phyloP scores from a whole-genome alignment of 1,140 invertebrate genomes.

The Drosophila murphyi region DNA sequence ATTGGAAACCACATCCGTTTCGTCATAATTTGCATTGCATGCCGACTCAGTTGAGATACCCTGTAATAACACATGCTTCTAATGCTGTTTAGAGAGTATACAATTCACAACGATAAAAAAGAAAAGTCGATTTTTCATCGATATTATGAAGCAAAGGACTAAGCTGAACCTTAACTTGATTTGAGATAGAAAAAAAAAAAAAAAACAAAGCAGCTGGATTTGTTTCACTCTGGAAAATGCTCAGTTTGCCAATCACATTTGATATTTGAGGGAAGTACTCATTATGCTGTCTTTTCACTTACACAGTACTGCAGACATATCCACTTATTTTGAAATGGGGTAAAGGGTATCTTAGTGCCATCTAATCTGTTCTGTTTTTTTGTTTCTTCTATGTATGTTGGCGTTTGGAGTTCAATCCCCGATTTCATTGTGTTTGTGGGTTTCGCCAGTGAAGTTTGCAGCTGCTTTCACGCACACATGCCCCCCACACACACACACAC shows the following conservation, averaged over 20 bases:
- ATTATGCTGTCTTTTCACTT: too few species aligned
- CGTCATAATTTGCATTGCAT: conserved; percentile 1
- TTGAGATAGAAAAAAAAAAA: too few species aligned
- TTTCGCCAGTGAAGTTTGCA: conserved; percentile 34
- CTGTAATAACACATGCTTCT: background rate
- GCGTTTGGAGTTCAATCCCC: conserved; percentile 29
- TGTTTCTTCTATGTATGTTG: conserved; percentile 15
- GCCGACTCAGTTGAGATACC: background rate
- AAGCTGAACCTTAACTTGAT: background rate
- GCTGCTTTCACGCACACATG: conserved; percentile 15
- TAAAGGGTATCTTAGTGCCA: background rate
- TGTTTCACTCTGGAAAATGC: too few species aligned
- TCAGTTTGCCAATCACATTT: too few species aligned
- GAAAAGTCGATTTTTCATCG: too few species aligned
- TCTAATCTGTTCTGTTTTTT: background rate
- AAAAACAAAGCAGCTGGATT: too few species aligned
- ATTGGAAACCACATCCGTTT: conserved; percentile 1
- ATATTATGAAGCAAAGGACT: background rate
- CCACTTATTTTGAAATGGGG: too few species aligned
- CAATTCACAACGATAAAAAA: too few species aligned
- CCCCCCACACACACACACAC: background rate
- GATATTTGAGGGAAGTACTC: too few species aligned
- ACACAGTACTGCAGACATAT: too few species aligned
- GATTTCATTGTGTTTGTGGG: background rate
- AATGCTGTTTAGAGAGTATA: too few species aligned